Conservation (phyloP, 2,113 vertebrate species). For the Apodemus sylvaticus region DNA sequence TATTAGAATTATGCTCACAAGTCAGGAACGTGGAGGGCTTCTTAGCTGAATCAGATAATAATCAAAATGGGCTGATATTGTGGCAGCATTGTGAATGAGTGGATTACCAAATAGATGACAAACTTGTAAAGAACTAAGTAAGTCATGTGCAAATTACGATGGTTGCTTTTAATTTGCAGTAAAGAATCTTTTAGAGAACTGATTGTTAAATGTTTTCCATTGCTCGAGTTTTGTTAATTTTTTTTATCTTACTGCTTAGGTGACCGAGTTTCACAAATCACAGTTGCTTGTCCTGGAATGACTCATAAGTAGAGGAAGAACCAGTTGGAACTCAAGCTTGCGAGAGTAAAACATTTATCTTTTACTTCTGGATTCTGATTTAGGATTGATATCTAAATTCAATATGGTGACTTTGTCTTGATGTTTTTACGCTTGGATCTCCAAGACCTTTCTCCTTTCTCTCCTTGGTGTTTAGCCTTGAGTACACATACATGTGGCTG, state of each 20-base stretch:
- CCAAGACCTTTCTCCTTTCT: not conserved
- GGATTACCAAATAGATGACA: not conserved
- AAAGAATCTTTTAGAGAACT: not conserved
- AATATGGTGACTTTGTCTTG: not conserved
- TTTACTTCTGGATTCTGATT: not conserved
- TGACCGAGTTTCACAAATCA: not conserved
- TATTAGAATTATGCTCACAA: not conserved
- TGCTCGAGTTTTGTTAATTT: not conserved
- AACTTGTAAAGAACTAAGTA: not conserved
- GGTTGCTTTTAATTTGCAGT: not conserved
- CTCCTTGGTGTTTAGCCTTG: not conserved
- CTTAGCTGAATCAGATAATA: not conserved
- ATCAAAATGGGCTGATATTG: not conserved
- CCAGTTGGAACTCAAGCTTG: not conserved
- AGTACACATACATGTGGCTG: no score
- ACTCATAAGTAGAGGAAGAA: not conserved
- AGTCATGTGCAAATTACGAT: not conserved
- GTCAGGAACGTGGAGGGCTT: not conserved
- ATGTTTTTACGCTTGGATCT: not conserved
- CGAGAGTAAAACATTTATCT: not conserved
- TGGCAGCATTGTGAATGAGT: not conserved
- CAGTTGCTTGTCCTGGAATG: not conserved
- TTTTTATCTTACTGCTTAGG: not conserved
- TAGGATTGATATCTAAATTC: not conserved
- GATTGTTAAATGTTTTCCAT: not conserved